Evolutionary conservation across 2,888 invertebrate genomes (phyloP).

Genomic region (Dugesia japonica): DNA sequence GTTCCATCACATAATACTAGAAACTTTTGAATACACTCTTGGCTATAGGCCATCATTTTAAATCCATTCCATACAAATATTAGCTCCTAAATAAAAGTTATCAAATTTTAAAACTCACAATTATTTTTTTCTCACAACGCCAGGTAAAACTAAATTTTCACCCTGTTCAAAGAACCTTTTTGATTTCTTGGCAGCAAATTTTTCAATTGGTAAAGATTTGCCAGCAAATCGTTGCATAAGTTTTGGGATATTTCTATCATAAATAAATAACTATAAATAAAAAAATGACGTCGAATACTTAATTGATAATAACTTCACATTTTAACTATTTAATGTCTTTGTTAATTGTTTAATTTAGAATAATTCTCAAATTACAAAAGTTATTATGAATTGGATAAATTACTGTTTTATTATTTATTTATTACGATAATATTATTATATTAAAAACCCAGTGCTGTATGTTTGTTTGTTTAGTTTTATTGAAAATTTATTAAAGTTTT

Average conservation of each 20-base stretch:
- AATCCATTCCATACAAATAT: slow-evolving; percentile 84
- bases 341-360: too few relatives aligned
- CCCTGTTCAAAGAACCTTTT: slow-evolving; percentile 63
- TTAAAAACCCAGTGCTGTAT: too few relatives aligned
- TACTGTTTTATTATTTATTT: too few relatives aligned
- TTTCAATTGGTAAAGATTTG: slow-evolving; percentile 87
- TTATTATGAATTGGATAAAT: too few relatives aligned
- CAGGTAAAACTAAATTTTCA: slow-evolving; percentile 61
- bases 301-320: too few relatives aligned
- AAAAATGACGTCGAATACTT: too few relatives aligned
- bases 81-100: slow-evolving; percentile 55
- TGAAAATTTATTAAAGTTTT: too few relatives aligned
- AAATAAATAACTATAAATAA: not conserved
- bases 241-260: slow-evolving; percentile 50
- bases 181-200: slow-evolving; percentile 74
- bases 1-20: not conserved
- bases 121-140: slow-evolving; percentile 50
- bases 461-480: too few relatives aligned
- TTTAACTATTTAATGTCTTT: too few relatives aligned
- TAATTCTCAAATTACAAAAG: too few relatives aligned
- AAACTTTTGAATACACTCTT: slow-evolving; percentile 41
- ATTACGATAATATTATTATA: too few relatives aligned
- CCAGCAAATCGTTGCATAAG: slow-evolving; percentile 79
- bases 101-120: not conserved
- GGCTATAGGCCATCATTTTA: slow-evolving; percentile 61